These are phyloP conservation scores for Peromyscus attwateri DNA, from an alignment of 2,797 vertebrate genomes.

Conservation along the genomic window DNA sequence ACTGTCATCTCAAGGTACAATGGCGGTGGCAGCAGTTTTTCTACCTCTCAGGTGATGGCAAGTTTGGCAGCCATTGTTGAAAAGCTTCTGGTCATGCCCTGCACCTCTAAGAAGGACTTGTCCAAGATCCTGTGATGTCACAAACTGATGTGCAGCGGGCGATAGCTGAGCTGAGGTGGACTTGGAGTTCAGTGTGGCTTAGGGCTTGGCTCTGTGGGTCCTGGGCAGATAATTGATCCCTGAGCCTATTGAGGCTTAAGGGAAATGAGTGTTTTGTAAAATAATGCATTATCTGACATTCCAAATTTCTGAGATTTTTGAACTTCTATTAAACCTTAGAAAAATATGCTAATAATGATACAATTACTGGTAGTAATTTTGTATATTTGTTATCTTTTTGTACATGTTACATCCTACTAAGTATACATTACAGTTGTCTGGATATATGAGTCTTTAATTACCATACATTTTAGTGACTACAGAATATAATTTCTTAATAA, in stretches of 20 bases:
- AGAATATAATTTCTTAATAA: slow-evolving; percentile 27
- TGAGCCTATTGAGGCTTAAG: background rate
- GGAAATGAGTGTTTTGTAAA: slow-evolving; percentile 20
- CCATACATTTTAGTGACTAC: slow-evolving; percentile 15
- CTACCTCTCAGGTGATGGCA: background rate
- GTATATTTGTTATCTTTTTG: slow-evolving; percentile 11
- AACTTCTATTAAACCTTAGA: slow-evolving; percentile 59
- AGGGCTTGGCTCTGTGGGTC: background rate
- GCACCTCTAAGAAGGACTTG: background rate
- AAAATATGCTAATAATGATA: slow-evolving; percentile 17
- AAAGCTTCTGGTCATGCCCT: background rate
- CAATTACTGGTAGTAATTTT: slow-evolving; percentile 36
- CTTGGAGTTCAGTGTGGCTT: slow-evolving; percentile 32
- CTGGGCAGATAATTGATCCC: slow-evolving; percentile 24
- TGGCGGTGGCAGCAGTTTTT: background rate
- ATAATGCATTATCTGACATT: slow-evolving; percentile 45
- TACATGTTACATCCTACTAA: background rate
- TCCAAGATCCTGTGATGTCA: background rate
- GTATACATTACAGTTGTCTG: slow-evolving; percentile 24
- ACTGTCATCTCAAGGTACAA: background rate
- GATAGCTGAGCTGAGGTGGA: background rate
- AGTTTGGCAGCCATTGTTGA: background rate
- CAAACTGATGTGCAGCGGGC: background rate
- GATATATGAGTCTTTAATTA: slow-evolving; percentile 24
- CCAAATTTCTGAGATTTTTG: slow-evolving; percentile 42